phyloP scores from a whole-genome alignment of 2,797 vertebrate genomes.

The Sebastes paucispinis region DNA sequence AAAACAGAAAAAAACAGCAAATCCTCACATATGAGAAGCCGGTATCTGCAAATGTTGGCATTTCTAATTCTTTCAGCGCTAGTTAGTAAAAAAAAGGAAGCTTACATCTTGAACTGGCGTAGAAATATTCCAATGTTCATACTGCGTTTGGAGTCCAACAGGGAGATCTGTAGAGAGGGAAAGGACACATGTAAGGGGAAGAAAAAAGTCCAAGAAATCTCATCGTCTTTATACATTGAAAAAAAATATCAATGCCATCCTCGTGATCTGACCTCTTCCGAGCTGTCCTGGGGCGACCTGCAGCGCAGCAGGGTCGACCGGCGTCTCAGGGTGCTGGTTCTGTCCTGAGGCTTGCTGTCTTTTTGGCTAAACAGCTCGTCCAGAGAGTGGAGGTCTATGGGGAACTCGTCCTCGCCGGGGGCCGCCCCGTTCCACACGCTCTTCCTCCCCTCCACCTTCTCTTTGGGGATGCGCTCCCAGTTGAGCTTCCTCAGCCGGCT shows the following conservation, averaged over 20 bases:
- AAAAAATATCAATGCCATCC: background rate
- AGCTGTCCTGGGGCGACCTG: conserved; percentile 75
- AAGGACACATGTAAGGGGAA: background rate
- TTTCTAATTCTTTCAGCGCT: background rate
- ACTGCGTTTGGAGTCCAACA: conserved; percentile 86
- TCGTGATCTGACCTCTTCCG: conserved; percentile 76
- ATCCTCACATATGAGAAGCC: background rate
- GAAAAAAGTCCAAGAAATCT: background rate
- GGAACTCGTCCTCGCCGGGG: conserved; percentile 79
- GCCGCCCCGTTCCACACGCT: conserved; percentile 81
- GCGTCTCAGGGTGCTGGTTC: conserved; percentile 62
- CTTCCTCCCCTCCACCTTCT: conserved; percentile 83
- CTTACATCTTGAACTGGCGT: conserved; percentile 87
- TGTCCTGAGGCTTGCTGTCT: conserved; percentile 70
- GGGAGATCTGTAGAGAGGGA: conserved; percentile 75
- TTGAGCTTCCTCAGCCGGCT: conserved; percentile 84
- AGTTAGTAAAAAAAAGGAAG: background rate
- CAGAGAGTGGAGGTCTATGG: conserved; percentile 82
- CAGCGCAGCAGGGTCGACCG: conserved; percentile 65
- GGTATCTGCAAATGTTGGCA: background rate
- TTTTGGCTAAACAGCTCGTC: conserved; percentile 85
- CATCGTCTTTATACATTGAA: background rate
- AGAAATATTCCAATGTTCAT: conserved; percentile 90
- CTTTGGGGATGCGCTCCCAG: conserved; percentile 85
- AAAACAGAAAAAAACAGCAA: too few species aligned